A percentile compares a stretch with the other conserved stretches of the same genome.
phyloP scores from a whole-genome alignment of 1,140 invertebrate genomes.

The Lucilia sericata region DNA sequence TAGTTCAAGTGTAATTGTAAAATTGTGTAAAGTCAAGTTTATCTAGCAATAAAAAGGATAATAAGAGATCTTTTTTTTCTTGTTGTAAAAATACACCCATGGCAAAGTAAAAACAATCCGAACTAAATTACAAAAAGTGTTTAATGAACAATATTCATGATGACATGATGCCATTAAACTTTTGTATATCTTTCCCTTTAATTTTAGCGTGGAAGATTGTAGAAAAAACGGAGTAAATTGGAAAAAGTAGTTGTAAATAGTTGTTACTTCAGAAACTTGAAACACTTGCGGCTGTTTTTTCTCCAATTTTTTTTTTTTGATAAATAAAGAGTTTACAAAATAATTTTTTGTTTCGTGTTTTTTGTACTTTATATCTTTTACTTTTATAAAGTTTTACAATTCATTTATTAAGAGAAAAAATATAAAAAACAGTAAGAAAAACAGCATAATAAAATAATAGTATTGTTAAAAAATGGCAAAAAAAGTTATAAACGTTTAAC shows the following conservation, averaged over 20 bases:
- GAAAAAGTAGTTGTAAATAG: neutral
- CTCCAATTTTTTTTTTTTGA: neutral
- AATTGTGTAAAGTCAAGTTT: conserved; percentile 14
- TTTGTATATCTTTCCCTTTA: neutral
- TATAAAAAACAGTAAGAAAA: neutral
- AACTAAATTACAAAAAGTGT: neutral
- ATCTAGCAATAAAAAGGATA: neutral
- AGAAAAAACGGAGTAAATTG: neutral
- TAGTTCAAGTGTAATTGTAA: neutral
- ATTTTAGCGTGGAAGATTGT: neutral
- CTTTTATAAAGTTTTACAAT: neutral
- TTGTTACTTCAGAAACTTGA: neutral
- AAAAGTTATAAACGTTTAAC: neutral
- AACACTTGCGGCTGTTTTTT: neutral
- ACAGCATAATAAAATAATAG: too few relatives aligned
- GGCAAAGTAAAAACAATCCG: too few relatives aligned
- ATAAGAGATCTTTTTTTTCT: neutral
- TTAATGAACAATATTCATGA: neutral
- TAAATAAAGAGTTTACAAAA: too few relatives aligned
- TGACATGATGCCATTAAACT: conserved; percentile 14
- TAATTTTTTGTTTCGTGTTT: neutral
- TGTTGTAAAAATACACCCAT: neutral
- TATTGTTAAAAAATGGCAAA: too few relatives aligned
- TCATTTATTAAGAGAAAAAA: neutral
- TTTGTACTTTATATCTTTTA: neutral